Conservation (phyloP, 1,140 invertebrate species). For the Drosophila repletoides region DNA sequence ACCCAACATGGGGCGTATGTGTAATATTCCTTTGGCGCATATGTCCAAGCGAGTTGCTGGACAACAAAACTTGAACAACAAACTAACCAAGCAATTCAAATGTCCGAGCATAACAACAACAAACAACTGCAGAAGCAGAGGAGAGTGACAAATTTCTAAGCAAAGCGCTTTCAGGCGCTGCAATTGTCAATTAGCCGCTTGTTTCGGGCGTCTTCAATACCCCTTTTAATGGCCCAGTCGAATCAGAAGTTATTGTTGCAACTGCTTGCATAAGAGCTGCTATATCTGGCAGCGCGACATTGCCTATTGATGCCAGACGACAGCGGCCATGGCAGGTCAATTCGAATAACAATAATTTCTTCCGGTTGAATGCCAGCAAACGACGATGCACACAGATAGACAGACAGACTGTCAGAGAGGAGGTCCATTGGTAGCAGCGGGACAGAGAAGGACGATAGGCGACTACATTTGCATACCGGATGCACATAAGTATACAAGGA, state of each 20-base stretch:
- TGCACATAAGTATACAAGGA: slow-evolving; percentile 74
- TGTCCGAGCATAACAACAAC: slow-evolving; percentile 48
- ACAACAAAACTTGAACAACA: slow-evolving; percentile 59
- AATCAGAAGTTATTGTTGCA: slow-evolving; percentile 64
- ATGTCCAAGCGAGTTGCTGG: slow-evolving; percentile 31
- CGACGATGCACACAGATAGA: slow-evolving; percentile 42
- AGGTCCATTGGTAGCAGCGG: not conserved
- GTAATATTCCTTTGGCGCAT: slow-evolving; percentile 68
- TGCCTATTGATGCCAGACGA: slow-evolving; percentile 54
- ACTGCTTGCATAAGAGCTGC: slow-evolving; percentile 61
- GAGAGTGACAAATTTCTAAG: slow-evolving; percentile 44
- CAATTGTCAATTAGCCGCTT: slow-evolving; percentile 68
- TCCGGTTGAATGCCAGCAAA: slow-evolving; percentile 66
- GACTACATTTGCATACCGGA: slow-evolving; percentile 67
- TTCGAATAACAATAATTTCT: slow-evolving; percentile 81
- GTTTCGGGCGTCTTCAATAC: slow-evolving; percentile 36
- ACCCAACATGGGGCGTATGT: slow-evolving; percentile 63
- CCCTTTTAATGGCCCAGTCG: slow-evolving; percentile 53
- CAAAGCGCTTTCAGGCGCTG: slow-evolving; percentile 18
- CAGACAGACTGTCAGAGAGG: slow-evolving; percentile 11
- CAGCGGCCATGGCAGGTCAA: slow-evolving; percentile 64
- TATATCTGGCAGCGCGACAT: slow-evolving; percentile 48
- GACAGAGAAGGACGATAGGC: slow-evolving; percentile 35
- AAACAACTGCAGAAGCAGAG: slow-evolving; percentile 5
- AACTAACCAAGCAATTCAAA: slow-evolving; percentile 52